A percentile compares a stretch with the other conserved stretches of the same genome.
These are phyloP conservation scores for Odontesthes bonariensis DNA, from an alignment of 2,113 vertebrate species.

Conservation along the genomic window DNA sequence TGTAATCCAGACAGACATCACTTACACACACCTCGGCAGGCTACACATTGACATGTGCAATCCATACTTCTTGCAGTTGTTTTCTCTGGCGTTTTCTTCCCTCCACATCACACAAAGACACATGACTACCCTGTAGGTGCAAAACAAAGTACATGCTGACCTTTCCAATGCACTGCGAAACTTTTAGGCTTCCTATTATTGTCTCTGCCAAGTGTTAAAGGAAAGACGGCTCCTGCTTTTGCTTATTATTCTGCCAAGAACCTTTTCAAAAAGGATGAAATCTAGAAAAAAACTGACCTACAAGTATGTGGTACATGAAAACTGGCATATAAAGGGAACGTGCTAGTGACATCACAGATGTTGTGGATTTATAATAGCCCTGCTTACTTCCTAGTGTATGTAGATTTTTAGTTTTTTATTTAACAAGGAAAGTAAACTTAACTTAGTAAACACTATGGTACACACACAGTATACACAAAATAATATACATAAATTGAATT, in stretches of 20 bases:
- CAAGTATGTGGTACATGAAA: not conserved
- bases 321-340: not conserved
- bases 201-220: slow-evolving; percentile 13
- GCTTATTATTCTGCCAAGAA: too few relatives aligned
- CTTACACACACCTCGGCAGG: slow-evolving; percentile 3
- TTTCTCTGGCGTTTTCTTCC: not conserved
- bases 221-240: not conserved
- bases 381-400: too few relatives aligned
- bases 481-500: too few relatives aligned
- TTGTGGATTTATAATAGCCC: too few relatives aligned
- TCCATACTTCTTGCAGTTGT: not conserved
- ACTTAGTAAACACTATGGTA: too few relatives aligned
- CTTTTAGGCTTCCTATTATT: slow-evolving; percentile 14
- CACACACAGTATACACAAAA: too few relatives aligned
- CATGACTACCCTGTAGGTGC: slow-evolving; percentile 18
- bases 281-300: too few relatives aligned
- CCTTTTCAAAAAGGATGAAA: too few relatives aligned
- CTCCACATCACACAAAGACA: slow-evolving; percentile 14
- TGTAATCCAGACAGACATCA: slow-evolving; percentile 19
- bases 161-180: slow-evolving; percentile 40
- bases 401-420: too few relatives aligned
- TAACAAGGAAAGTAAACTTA: too few relatives aligned
- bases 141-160: slow-evolving; percentile 38
- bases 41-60: not conserved
- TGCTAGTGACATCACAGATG: not conserved